These are phyloP conservation scores for Hyposoter dolosus DNA, from an alignment of 2,888 invertebrate genomes.

Conservation along the genomic window DNA sequence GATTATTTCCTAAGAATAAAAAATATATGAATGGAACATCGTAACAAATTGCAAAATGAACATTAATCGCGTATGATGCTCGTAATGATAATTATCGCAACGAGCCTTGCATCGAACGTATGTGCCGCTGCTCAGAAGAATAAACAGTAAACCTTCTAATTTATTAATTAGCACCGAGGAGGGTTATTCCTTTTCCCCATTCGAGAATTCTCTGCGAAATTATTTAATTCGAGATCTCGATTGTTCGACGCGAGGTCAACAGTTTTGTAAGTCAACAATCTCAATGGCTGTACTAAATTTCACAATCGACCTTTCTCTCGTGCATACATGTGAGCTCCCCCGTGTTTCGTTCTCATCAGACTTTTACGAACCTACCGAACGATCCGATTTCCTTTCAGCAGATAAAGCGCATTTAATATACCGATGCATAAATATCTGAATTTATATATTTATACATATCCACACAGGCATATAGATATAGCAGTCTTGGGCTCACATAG, in stretches of 20 bases:
- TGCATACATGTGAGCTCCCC: constrained; percentile 48
- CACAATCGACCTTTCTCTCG: constrained; percentile 68
- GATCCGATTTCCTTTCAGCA: constrained; percentile 63
- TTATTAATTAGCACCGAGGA: constrained; percentile 18
- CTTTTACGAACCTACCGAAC: constrained; percentile 60
- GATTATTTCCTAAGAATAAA: background rate
- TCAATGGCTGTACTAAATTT: constrained; percentile 58
- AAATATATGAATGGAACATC: background rate
- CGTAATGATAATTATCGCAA: background rate
- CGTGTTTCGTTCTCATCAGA: constrained; percentile 57
- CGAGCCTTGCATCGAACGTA: background rate
- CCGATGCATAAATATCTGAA: constrained; percentile 9
- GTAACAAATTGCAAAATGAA: background rate
- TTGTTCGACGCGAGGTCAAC: constrained; percentile 61
- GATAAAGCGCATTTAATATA: constrained; percentile 23
- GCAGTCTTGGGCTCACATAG: background rate
- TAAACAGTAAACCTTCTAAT: background rate
- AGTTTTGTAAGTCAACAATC: constrained; percentile 65
- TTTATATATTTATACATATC: background rate
- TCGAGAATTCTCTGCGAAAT: constrained; percentile 21
- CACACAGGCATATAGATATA: background rate
- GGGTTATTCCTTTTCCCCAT: constrained; percentile 2
- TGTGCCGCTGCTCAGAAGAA: background rate
- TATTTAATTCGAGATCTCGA: constrained; percentile 43
- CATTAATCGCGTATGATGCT: background rate